Percentiles rank a stretch among this genome's conserved stretches.
These are phyloP conservation scores for Chelmon rostratus DNA, from an alignment of 2,797 vertebrate genomes.

Conservation along the genomic window DNA sequence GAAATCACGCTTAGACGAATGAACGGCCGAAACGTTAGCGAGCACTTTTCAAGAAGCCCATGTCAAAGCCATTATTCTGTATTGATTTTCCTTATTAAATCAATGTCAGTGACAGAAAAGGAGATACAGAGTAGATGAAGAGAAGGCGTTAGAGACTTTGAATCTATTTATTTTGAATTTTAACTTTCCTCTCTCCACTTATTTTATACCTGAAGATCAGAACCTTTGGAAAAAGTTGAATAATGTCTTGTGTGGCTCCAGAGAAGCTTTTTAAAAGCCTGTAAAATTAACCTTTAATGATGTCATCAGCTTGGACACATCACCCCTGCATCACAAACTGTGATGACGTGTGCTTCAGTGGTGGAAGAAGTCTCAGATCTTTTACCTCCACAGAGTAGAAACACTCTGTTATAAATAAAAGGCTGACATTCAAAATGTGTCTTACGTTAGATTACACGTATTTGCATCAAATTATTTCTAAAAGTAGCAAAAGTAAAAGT, in stretches of 20 bases:
- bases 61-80: neutral
- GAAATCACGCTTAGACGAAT: neutral
- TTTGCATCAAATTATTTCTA: neutral
- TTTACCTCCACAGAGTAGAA: neutral
- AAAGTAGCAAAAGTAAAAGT: neutral
- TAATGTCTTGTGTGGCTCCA: no score
- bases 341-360: no score
- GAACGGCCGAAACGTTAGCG: neutral
- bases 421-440: no score
- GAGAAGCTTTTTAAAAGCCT: conserved; percentile 9
- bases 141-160: neutral
- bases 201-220: neutral
- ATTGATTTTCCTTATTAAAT: conserved; percentile 5
- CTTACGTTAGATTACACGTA: neutral
- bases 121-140: neutral
- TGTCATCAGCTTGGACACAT: neutral
- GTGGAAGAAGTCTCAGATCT: neutral
- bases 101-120: conserved; percentile 5
- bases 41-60: conserved; percentile 20
- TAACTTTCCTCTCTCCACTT: neutral
- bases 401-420: no score
- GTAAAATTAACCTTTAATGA: neutral
- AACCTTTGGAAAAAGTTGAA: neutral
- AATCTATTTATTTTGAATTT: neutral
- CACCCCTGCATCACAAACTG: neutral